Evolutionary conservation across 2,113 vertebrate genomes (phyloP).

Genomic region (Zapus hudsonius): DNA sequence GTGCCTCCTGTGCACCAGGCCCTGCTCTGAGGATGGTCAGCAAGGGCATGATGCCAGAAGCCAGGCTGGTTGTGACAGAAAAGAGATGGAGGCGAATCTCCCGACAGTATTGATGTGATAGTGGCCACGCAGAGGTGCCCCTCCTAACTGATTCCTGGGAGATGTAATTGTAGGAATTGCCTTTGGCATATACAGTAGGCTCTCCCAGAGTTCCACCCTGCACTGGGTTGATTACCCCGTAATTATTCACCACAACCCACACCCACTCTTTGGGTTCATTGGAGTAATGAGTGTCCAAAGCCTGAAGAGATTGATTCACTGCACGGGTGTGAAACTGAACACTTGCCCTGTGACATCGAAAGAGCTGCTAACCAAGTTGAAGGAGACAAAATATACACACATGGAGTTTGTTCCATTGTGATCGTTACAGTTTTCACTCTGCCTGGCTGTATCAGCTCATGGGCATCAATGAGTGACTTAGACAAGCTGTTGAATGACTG

Average conservation of each 20-base stretch:
- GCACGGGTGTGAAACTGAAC: neutral
- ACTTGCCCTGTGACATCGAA: neutral
- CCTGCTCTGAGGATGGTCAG: neutral
- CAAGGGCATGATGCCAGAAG: too few relatives aligned
- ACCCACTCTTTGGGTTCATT: neutral
- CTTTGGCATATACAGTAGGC: neutral
- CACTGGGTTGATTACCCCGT: neutral
- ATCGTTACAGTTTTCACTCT: neutral
- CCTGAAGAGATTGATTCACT: neutral
- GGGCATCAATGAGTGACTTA: neutral
- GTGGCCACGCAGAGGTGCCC: neutral
- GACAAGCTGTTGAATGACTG: neutral
- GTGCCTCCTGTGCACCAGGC: too few relatives aligned
- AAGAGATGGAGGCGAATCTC: neutral
- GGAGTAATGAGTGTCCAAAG: neutral
- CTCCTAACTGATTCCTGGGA: neutral
- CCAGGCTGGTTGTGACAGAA: neutral
- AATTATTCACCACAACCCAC: constrained; percentile 10
- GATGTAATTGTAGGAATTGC: constrained; percentile 1
- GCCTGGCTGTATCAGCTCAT: neutral
- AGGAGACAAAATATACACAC: neutral
- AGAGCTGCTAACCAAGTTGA: neutral
- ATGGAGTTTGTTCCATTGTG: too few relatives aligned
- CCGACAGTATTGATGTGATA: neutral
- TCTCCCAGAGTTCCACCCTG: neutral